Percentiles rank a stretch among this genome's conserved stretches.
phyloP scores from a whole-genome alignment of 2,113 vertebrate genomes.

The Malaclemys terrapin region DNA sequence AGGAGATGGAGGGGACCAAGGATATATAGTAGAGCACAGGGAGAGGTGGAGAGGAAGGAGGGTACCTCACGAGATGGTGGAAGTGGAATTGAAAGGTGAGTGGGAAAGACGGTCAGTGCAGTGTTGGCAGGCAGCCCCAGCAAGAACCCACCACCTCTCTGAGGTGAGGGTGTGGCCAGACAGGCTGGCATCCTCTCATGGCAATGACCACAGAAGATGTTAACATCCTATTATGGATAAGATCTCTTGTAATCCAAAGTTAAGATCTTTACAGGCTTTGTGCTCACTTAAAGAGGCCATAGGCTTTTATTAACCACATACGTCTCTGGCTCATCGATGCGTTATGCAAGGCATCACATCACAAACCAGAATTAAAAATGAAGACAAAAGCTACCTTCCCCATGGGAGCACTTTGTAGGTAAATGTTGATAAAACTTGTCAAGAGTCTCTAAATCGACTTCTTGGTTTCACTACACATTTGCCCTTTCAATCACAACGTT shows the following conservation, averaged over 20 bases:
- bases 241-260: not conserved
- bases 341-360: slow-evolving; percentile 35
- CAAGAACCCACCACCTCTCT: not conserved
- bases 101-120: not conserved
- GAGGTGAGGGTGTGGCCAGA: not conserved
- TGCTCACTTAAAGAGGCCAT: not conserved
- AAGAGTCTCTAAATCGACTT: slow-evolving; percentile 60
- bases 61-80: not conserved
- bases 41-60: not conserved
- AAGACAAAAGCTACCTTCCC: slow-evolving; percentile 34
- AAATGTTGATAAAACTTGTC: slow-evolving; percentile 55
- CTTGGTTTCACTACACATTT: slow-evolving; percentile 38
- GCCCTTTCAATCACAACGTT: slow-evolving; percentile 44
- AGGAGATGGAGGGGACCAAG: too few species aligned
- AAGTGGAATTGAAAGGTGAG: not conserved
- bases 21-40: too few species aligned
- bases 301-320: not conserved
- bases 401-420: slow-evolving; percentile 6
- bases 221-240: not conserved
- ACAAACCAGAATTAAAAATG: not conserved
- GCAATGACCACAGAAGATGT: not conserved
- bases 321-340: not conserved
- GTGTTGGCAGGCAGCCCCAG: not conserved
- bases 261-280: not conserved
- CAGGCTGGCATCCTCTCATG: not conserved